These are phyloP conservation scores for Anisognathus igniventris DNA, from an alignment of 2,797 vertebrate genomes.

Conservation along the genomic window DNA sequence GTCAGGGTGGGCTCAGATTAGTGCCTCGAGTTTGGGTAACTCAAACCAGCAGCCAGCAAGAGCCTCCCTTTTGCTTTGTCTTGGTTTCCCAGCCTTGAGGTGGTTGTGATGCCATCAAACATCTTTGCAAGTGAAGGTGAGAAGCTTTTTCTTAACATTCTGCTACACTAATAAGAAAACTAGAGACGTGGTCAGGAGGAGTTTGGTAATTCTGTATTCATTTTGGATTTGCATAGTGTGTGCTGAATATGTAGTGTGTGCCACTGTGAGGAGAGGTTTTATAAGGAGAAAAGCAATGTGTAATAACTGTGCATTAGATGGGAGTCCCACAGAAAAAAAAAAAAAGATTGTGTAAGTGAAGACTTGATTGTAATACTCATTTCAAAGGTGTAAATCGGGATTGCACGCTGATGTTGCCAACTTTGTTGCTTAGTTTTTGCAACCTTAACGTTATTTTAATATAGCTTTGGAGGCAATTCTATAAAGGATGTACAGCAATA, in stretches of 20 bases:
- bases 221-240: not conserved
- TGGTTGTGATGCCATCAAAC: not conserved
- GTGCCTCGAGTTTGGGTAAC: not conserved
- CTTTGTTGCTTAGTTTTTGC: conserved; percentile 59
- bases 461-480: conserved; percentile 57
- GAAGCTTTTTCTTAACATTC: not conserved
- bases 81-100: fast-evolving
- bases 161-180: not conserved
- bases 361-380: not conserved
- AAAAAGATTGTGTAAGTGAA: not conserved
- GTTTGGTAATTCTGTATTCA: not conserved
- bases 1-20: not conserved
- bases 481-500: conserved; percentile 59
- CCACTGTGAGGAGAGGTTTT: not conserved
- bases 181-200: fast-evolving
- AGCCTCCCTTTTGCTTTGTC: not conserved
- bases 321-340: not conserved
- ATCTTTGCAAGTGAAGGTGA: not conserved
- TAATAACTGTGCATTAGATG: not conserved
- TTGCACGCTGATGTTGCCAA: conserved; percentile 35
- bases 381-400: conserved; percentile 44
- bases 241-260: not conserved
- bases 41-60: not conserved
- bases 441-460: conserved; percentile 56
- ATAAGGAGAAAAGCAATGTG: not conserved